Percentiles rank a stretch among this genome's conserved stretches.
These are phyloP conservation scores for Drosophila borborema DNA, from an alignment of 2,888 invertebrate genomes.

Conservation along the genomic window DNA sequence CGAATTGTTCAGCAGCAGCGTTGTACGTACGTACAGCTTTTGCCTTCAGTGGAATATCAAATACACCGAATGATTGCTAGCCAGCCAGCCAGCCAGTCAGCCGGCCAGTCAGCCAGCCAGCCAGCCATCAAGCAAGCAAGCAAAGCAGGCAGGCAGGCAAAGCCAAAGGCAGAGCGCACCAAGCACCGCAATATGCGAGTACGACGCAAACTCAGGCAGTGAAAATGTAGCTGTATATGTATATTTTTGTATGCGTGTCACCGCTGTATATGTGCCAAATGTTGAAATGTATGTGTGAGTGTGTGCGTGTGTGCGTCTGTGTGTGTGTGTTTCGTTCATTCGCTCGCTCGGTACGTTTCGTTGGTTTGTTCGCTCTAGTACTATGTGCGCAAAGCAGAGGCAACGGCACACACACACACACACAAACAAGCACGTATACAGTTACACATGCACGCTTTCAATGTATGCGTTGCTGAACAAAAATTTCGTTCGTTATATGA, in stretches of 20 bases:
- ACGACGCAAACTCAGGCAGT: slow-evolving; percentile 78
- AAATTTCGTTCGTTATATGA: slow-evolving; percentile 74
- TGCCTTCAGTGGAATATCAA: slow-evolving; percentile 82
- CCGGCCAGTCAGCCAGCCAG: slow-evolving; percentile 17
- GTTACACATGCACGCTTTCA: slow-evolving; percentile 10
- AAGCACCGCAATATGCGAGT: slow-evolving; percentile 60
- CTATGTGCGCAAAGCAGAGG: slow-evolving; percentile 64
- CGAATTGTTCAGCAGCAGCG: slow-evolving; percentile 58
- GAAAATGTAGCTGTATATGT: slow-evolving; percentile 57
- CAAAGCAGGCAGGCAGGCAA: too few relatives aligned
- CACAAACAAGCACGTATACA: slow-evolving; percentile 1
- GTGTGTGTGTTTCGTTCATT: slow-evolving; percentile 49
- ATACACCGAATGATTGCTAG: slow-evolving; percentile 82
- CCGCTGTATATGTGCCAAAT: slow-evolving; percentile 23
- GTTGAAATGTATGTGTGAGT: background rate
- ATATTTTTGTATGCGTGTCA: slow-evolving; percentile 26
- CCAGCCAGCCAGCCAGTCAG: slow-evolving; percentile 56
- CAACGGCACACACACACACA: slow-evolving; percentile 39
- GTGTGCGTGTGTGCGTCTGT: background rate
- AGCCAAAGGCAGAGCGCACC: slow-evolving; percentile 26
- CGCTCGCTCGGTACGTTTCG: slow-evolving; percentile 63
- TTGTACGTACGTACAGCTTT: slow-evolving; percentile 69
- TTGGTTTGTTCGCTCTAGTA: slow-evolving; percentile 59
- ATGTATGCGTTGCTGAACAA: slow-evolving; percentile 64
- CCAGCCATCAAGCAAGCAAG: too few relatives aligned